Conservation (phyloP, 2,888 invertebrate species). For the Abscondita cerata region DNA sequence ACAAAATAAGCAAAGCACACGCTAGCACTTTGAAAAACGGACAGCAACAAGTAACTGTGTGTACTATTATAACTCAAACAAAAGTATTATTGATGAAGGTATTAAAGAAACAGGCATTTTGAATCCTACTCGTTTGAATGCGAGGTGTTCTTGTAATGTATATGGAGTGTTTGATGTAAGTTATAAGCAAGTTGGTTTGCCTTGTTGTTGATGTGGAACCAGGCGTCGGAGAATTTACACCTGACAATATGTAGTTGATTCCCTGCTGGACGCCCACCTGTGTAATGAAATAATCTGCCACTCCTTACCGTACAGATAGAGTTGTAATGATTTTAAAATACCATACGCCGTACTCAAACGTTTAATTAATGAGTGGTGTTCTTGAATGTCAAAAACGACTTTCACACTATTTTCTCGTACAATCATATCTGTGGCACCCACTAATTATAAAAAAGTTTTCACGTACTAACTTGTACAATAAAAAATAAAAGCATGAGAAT, state of each 20-base stretch:
- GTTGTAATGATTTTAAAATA: conserved; percentile 57
- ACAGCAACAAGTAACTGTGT: no score
- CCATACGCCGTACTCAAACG: conserved; percentile 51
- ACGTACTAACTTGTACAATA: no score
- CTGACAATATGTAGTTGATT: conserved; percentile 57
- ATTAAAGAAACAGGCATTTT: conserved; percentile 52
- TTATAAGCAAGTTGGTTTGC: conserved; percentile 48
- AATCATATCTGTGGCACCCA: no score
- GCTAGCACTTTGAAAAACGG: no score
- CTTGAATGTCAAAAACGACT: no score
- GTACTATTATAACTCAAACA: conserved; percentile 11
- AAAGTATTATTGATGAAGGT: conserved; percentile 29
- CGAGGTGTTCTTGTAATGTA: conserved; percentile 42
- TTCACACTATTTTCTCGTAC: no score
- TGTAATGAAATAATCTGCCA: conserved; percentile 59
- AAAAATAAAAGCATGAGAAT: no score
- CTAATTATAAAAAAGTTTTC: no score
- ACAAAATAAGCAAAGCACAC: no score
- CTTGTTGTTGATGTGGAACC: conserved; percentile 39
- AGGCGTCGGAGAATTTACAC: conserved; percentile 53
- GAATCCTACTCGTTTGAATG: conserved; percentile 51
- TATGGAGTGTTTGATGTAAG: conserved; percentile 46
- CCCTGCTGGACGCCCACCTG: conserved; percentile 55
- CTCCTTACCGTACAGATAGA: conserved; percentile 57
- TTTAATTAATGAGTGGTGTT: conserved; percentile 48